Evolutionary conservation across 2,113 vertebrate species (phyloP).

Genomic region (Hyperopisus bebe): DNA sequence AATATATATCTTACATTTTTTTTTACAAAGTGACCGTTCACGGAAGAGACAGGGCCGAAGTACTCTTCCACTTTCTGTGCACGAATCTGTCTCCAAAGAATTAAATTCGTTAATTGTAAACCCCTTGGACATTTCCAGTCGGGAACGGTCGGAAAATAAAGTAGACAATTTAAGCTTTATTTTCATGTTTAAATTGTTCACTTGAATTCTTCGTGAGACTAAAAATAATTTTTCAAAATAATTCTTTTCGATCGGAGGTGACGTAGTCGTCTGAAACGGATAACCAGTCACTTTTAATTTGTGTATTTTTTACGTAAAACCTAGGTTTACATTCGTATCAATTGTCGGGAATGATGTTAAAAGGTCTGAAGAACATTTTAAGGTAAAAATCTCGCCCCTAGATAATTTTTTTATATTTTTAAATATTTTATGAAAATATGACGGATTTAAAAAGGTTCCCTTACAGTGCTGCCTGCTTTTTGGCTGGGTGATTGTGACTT

Average conservation of each 20-base stretch:
- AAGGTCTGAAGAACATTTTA: conserved; percentile 34
- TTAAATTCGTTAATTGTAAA: conserved; percentile 41
- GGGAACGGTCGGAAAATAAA: conserved; percentile 26
- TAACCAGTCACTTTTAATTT: conserved; percentile 41
- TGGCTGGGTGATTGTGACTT: conserved; percentile 56
- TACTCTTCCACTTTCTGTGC: conserved; percentile 35
- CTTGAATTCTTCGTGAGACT: conserved; percentile 52
- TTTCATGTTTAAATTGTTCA: conserved; percentile 55
- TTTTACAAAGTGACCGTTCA: conserved; percentile 39
- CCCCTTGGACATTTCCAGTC: conserved; percentile 13
- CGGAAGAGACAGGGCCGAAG: conserved; percentile 57
- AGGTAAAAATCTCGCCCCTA: conserved; percentile 29
- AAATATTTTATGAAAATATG: conserved; percentile 72
- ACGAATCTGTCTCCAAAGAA: conserved; percentile 45
- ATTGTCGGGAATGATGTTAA: conserved; percentile 62
- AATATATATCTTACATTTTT: conserved; percentile 35
- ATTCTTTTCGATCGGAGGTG: not conserved
- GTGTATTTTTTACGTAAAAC: not conserved
- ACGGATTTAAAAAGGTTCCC: conserved; percentile 58
- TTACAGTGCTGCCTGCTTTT: conserved; percentile 42
- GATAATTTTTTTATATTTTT: conserved; percentile 52
- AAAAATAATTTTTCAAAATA: conserved; percentile 68
- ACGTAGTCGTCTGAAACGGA: conserved; percentile 26
- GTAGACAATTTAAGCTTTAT: conserved; percentile 50
- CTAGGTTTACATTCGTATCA: conserved; percentile 40